A percentile compares a stretch with the other conserved stretches of the same genome.
Evolutionary conservation across 2,888 invertebrate genomes (phyloP).

Genomic region (Eupeodes latifasciatus): DNA sequence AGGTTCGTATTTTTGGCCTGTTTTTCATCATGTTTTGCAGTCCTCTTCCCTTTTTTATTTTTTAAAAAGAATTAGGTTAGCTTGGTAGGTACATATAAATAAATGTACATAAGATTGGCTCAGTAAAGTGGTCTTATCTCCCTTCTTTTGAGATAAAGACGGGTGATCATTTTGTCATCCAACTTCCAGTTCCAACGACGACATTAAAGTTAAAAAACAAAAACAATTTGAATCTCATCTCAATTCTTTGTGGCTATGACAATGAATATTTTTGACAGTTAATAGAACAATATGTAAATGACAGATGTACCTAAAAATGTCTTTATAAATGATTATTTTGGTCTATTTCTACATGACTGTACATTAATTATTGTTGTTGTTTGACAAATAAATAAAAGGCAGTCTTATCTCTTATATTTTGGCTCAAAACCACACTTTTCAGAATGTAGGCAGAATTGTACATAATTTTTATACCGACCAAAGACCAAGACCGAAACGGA

Average conservation of each 20-base stretch:
- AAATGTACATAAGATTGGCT: background rate
- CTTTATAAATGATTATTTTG: conserved; percentile 4
- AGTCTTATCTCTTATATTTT: conserved; percentile 67
- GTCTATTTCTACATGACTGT: background rate
- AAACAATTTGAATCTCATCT: background rate
- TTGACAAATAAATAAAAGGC: conserved; percentile 56
- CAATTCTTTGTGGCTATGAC: background rate
- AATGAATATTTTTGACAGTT: conserved; percentile 14
- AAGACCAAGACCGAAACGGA: conserved; percentile 25
- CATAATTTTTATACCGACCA: conserved; percentile 10
- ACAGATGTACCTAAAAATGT: conserved; percentile 17
- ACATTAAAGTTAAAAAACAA: background rate
- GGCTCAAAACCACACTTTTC: conserved; percentile 66
- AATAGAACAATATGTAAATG: conserved; percentile 20
- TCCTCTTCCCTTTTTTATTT: background rate
- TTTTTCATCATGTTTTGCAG: background rate
- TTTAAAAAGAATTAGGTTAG: background rate
- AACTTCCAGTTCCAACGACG: no score
- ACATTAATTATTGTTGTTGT: background rate
- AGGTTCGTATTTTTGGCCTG: conserved; percentile 34
- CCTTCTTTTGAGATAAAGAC: conserved; percentile 18
- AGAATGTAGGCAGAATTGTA: conserved; percentile 3
- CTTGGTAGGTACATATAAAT: no score
- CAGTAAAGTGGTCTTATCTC: conserved; percentile 17
- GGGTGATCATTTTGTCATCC: conserved; percentile 7